Conservation (phyloP, 2,888 invertebrate genomes). For the Ophion ellenae region DNA sequence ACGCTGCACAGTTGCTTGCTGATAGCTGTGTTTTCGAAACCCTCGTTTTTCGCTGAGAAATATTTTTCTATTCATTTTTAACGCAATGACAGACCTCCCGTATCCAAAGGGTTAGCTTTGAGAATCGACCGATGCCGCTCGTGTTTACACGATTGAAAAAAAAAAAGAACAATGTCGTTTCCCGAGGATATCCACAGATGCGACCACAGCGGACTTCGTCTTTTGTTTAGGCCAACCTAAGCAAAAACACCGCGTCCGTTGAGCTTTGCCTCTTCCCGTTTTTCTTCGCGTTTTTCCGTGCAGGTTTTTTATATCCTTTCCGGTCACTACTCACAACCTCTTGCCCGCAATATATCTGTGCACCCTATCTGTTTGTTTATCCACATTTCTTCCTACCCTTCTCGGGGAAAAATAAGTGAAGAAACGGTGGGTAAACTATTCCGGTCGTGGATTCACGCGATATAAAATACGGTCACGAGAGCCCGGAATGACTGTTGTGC, state of each 20-base stretch:
- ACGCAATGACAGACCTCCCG: background rate
- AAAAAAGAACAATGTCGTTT: conserved; percentile 42
- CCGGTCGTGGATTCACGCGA: conserved; percentile 47
- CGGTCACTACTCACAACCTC: conserved; percentile 31
- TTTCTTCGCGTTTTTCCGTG: conserved; percentile 34
- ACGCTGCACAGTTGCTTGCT: too few species aligned
- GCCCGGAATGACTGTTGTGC: conserved; percentile 50
- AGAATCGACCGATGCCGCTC: conserved; percentile 29
- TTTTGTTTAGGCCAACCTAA: conserved; percentile 37
- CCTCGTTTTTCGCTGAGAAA: background rate
- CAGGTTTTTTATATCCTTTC: conserved; percentile 52
- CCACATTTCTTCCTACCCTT: conserved; percentile 44
- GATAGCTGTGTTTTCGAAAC: background rate
- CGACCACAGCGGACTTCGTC: conserved; percentile 59
- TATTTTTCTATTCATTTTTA: background rate
- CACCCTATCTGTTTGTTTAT: conserved; percentile 42
- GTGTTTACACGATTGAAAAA: conserved; percentile 25
- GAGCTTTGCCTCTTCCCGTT: conserved; percentile 30
- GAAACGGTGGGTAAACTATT: background rate
- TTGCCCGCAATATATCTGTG: conserved; percentile 35
- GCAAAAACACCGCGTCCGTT: conserved; percentile 31
- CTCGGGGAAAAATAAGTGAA: conserved; percentile 21
- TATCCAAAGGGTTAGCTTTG: conserved; percentile 11
- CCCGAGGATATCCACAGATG: conserved; percentile 69
- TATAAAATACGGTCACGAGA: conserved; percentile 53